These are phyloP conservation scores for Glyphotaelius pellucidus DNA, from an alignment of 2,888 invertebrate genomes.

Conservation along the genomic window DNA sequence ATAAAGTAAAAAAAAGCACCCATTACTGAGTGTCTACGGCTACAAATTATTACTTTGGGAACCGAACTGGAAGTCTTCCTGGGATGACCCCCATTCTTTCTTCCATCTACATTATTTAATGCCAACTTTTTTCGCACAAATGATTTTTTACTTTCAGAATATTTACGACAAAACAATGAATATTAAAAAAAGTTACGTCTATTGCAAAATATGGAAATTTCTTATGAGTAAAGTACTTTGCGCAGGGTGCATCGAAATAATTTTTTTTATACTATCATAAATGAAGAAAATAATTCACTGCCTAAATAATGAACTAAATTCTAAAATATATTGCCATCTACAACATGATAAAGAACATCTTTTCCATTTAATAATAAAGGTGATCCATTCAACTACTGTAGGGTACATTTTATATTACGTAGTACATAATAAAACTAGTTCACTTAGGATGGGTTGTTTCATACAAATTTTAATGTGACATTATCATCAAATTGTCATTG, in stretches of 20 bases:
- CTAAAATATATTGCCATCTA: background rate
- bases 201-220: background rate
- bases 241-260: background rate
- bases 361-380: background rate
- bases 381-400: background rate
- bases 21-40: background rate
- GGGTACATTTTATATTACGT: background rate
- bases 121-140: background rate
- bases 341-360: background rate
- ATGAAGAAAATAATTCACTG: constrained; percentile 27
- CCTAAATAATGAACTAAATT: constrained; percentile 34
- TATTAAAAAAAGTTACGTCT: background rate
- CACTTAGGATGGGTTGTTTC: background rate
- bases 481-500: too few relatives aligned
- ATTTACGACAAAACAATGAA: background rate
- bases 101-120: background rate
- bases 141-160: background rate
- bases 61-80: background rate
- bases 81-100: background rate
- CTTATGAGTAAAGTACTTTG: background rate
- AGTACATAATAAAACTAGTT: background rate
- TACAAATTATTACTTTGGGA: background rate
- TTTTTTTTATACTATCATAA: background rate
- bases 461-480: too few relatives aligned
- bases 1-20: too few relatives aligned